phyloP scores from a whole-genome alignment of 2,888 invertebrate species.

The Pseudococcus viburni region DNA sequence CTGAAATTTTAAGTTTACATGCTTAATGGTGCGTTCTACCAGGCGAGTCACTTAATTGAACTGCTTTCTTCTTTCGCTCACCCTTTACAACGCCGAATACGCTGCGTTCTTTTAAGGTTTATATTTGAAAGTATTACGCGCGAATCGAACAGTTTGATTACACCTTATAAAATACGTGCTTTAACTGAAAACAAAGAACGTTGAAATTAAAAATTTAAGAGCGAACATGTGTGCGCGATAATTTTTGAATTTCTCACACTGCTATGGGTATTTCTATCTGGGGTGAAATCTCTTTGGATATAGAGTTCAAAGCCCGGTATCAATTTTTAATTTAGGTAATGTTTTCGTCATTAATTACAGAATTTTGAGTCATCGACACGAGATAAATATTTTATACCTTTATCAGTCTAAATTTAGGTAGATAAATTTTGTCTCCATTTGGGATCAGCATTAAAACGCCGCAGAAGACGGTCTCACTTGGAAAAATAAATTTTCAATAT shows the following conservation, averaged over 20 bases:
- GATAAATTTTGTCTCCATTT: no score
- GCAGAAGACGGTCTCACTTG: no score
- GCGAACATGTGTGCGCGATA: conserved; percentile 58
- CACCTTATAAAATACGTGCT: conserved; percentile 65
- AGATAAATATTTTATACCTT: no score
- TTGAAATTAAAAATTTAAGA: conserved; percentile 55
- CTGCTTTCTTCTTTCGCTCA: conserved; percentile 58
- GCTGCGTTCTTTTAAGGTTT: conserved; percentile 56
- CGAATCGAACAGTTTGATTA: conserved; percentile 63
- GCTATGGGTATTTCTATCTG: background rate
- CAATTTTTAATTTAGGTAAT: background rate
- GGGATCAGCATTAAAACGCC: no score
- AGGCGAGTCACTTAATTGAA: conserved; percentile 65
- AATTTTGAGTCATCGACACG: no score
- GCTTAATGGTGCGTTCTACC: conserved; percentile 65
- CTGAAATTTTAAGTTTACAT: conserved; percentile 66
- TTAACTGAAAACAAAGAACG: conserved; percentile 49
- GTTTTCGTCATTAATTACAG: no score
- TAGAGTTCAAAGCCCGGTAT: background rate
- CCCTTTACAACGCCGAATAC: background rate
- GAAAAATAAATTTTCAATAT: no score
- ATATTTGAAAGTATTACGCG: conserved; percentile 64
- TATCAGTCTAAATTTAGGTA: no score
- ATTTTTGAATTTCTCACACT: conserved; percentile 33
- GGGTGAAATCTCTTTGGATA: background rate